phyloP scores from a whole-genome alignment of 2,888 invertebrate genomes.

The Drosophila colorata region DNA sequence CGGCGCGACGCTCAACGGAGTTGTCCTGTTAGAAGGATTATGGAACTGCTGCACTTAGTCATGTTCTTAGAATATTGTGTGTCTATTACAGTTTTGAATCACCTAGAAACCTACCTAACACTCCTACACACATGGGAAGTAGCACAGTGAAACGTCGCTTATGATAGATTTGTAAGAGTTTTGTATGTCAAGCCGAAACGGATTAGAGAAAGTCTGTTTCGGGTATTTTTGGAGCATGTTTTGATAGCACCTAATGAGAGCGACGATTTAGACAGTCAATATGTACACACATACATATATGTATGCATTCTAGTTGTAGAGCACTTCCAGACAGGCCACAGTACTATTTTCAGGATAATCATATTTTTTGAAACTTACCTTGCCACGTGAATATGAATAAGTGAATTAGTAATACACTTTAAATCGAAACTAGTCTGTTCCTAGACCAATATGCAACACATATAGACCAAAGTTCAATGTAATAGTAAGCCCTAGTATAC shows the following conservation, averaged over 20 bases:
- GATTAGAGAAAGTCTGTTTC: conserved; percentile 19
- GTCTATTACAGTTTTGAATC: conserved; percentile 13
- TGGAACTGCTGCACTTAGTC: conserved; percentile 3
- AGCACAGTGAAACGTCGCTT: conserved; percentile 66
- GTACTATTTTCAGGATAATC: conserved; percentile 10
- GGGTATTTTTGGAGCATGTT: conserved; percentile 73
- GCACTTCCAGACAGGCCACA: conserved; percentile 33
- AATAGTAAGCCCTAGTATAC: conserved; percentile 31
- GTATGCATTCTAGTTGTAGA: conserved; percentile 42
- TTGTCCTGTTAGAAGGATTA: conserved; percentile 86
- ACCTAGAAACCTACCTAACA: conserved; percentile 39
- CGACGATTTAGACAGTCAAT: conserved; percentile 34
- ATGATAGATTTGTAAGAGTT: conserved; percentile 72
- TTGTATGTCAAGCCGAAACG: conserved; percentile 53
- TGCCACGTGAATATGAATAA: conserved; percentile 13
- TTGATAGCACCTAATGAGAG: conserved; percentile 54
- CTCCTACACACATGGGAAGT: conserved; percentile 15
- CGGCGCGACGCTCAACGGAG: conserved; percentile 92
- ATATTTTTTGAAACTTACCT: conserved; percentile 45
- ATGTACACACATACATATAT: conserved; percentile 5
- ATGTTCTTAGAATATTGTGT: conserved; percentile 7
- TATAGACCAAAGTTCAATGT: conserved; percentile 39
- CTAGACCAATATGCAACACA: conserved; percentile 67
- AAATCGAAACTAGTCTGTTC: conserved; percentile 50
- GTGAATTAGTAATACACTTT: conserved; percentile 12